Evolutionary conservation across 2,888 invertebrate species (phyloP), one percentile per base, ranked within the genome.

Genomic region (Hesperia comma): DNA sequence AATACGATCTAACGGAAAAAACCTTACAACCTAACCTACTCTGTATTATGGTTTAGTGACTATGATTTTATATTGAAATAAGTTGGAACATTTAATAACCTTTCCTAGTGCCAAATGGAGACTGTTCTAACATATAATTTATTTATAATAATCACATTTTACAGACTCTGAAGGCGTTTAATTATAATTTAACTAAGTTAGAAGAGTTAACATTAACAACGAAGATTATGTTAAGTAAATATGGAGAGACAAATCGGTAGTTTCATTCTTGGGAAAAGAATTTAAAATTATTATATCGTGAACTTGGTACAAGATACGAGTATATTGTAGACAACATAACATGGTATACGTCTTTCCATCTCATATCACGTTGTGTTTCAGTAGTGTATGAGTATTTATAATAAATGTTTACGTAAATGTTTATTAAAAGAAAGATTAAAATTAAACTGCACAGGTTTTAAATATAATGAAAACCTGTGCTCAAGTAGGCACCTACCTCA

Each of bases 331-430:
- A 75, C 72, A 77, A 77, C 77, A 79, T 79, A 79, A 80, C 72
- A 68, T 71, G 71, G 79, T 80, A 81, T 79, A 80, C 80, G 79
- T 77, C 72, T 71, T 67, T 71, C 64, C 67, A 73, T 68, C 67
- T 76, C 74, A 76, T 76, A 77, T 77, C 77, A 73, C 66, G 60
- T 41, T 26, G 58, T 58, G 64, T 32, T 58, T 66, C 53, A 66
- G 53, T 60, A 66, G 64, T 56, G 19, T 15, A 46, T 8, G 19
- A 26, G 26, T 46, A 43, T 19, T 63, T 55, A 32, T 53, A 26
- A 21, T 46, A 60, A 6, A 37, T 8, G 26, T 54, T 62, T 43
- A 43, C 21, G 41, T n/a, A 21, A n/a, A 15, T 61, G 49, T 46
- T 26, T 37, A 37, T 3, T 5, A 37, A 37, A 37, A 37, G 37